phyloP scores from a whole-genome alignment of 1,140 invertebrate species.

The Parasteatoda tepidariorum region DNA sequence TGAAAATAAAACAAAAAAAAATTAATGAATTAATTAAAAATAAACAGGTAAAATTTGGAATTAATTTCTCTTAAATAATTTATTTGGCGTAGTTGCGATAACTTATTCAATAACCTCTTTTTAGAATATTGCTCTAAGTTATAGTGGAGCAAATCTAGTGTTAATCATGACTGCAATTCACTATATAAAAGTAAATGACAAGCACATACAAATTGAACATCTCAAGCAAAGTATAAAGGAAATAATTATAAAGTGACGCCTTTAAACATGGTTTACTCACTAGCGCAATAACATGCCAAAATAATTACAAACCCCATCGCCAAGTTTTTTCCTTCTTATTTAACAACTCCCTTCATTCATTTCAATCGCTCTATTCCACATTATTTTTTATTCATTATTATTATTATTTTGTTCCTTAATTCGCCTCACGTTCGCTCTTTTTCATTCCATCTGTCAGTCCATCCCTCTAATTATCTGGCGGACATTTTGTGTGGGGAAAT shows the following conservation, averaged over 20 bases:
- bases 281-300: constrained; percentile 43
- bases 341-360: constrained; percentile 44
- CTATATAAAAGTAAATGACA: no score
- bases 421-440: constrained; percentile 26
- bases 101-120: no score
- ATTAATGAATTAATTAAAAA: no score
- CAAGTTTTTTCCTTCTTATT: constrained; percentile 35
- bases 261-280: neutral
- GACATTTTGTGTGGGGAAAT: constrained; percentile 45
- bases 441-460: constrained; percentile 55
- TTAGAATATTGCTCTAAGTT: no score
- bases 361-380: constrained; percentile 19
- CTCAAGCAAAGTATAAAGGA: no score
- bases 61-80: no score
- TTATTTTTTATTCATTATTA: constrained; percentile 13
- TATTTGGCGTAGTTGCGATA: no score
- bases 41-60: no score
- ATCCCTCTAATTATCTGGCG: constrained; percentile 57
- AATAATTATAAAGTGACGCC: constrained; percentile 19
- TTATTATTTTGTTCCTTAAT: constrained; percentile 10
- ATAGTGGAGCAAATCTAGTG: no score
- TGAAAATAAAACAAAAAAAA: no score
- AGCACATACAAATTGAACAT: no score
- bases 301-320: constrained; percentile 43
- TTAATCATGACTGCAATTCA: no score